Evolutionary conservation across 2,113 vertebrate species (phyloP).

Genomic region (Periophthalmodon schlosseri): DNA sequence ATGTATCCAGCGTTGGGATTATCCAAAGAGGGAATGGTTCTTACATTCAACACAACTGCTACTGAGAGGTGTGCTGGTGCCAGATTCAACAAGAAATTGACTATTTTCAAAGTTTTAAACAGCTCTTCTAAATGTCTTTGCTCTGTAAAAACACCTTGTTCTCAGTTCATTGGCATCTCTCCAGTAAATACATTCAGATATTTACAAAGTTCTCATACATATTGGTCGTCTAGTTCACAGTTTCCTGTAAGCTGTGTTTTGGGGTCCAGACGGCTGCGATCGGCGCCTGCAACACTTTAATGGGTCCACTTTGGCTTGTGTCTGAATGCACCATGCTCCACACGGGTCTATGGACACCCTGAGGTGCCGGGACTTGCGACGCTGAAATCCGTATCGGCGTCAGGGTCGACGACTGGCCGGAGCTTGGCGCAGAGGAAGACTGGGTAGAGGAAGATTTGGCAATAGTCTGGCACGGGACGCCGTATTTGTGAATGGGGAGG

Average conservation of each 20-base stretch:
- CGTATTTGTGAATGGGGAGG: slow-evolving; percentile 45
- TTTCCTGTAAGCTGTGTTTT: no score
- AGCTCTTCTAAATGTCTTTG: slow-evolving; percentile 26
- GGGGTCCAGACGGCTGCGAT: no score
- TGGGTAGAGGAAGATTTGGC: no score
- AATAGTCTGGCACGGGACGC: slow-evolving; percentile 9
- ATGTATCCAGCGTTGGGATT: slow-evolving; percentile 18
- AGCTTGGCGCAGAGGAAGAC: no score
- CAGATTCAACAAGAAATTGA: neutral
- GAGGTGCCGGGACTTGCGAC: no score
- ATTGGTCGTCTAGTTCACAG: no score
- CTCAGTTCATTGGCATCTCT: slow-evolving; percentile 23
- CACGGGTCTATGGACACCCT: no score
- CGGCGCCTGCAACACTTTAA: no score
- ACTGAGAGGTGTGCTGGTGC: slow-evolving; percentile 21
- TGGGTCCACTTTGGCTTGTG: no score
- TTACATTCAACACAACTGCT: slow-evolving; percentile 24
- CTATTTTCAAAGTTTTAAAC: neutral
- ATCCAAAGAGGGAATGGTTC: slow-evolving; percentile 32
- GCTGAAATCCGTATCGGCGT: no score
- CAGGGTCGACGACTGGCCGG: no score
- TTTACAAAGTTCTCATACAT: slow-evolving; percentile 28
- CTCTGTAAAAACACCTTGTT: slow-evolving; percentile 10
- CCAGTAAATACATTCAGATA: slow-evolving; percentile 34
- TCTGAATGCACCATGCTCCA: no score